Evolutionary conservation across 2,888 invertebrate genomes (phyloP).

Genomic region (Pollenia griseotomentosa): DNA sequence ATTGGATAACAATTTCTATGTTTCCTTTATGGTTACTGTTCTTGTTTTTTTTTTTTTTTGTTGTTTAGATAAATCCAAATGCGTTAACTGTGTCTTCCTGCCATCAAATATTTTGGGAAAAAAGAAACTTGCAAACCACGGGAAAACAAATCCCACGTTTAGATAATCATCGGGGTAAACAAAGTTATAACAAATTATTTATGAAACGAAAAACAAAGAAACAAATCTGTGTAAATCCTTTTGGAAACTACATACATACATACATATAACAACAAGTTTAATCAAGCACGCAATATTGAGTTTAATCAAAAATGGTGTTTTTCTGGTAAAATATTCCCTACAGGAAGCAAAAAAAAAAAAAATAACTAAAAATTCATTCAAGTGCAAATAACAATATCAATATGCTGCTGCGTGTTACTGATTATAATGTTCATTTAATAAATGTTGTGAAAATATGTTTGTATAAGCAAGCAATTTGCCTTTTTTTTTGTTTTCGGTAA

Average conservation of each 20-base stretch:
- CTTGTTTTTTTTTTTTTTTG: background rate
- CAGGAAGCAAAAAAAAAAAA: background rate
- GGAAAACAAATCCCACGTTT: background rate
- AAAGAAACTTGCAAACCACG: background rate
- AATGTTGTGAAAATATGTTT: constrained; percentile 59
- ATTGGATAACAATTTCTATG: background rate
- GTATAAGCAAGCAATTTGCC: constrained; percentile 2
- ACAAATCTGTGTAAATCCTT: constrained; percentile 9
- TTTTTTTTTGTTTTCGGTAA: background rate
- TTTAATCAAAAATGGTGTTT: background rate
- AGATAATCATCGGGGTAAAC: constrained; percentile 27
- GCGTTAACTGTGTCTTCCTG: constrained; percentile 10
- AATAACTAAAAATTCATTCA: constrained; percentile 11
- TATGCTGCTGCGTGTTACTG: constrained; percentile 14
- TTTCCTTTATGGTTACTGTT: background rate
- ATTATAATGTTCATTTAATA: constrained; percentile 42
- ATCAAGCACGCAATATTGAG: constrained; percentile 43
- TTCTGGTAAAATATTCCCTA: background rate
- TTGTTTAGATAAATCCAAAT: constrained; percentile 12
- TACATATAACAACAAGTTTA: background rate
- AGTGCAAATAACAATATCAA: constrained; percentile 13
- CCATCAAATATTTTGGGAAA: background rate
- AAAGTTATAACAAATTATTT: constrained; percentile 18
- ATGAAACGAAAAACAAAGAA: constrained; percentile 4
- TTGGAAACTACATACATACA: constrained; percentile 5